phyloP scores from a whole-genome alignment of 2,888 invertebrate species.

The Leptinotarsa haldemani region DNA sequence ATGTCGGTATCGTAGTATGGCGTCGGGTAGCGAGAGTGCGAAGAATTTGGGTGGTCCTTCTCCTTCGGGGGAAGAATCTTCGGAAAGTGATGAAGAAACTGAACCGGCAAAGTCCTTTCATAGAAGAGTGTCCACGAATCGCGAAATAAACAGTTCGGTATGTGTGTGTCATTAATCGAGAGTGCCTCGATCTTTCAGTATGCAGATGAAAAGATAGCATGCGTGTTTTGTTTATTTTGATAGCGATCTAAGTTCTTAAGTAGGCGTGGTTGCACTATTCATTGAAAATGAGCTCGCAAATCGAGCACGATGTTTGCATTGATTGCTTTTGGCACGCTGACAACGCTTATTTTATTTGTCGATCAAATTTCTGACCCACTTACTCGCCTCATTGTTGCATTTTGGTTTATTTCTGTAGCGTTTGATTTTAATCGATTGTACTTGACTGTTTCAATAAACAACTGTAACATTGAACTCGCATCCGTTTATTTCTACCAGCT shows the following conservation, averaged over 20 bases:
- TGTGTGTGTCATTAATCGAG: slow-evolving; percentile 58
- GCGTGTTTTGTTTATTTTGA: slow-evolving; percentile 48
- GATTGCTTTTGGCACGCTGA: slow-evolving; percentile 46
- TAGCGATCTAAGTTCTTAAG: slow-evolving; percentile 35
- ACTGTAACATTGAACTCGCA: slow-evolving; percentile 32
- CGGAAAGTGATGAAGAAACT: slow-evolving; percentile 86
- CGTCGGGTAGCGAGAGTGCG: slow-evolving; percentile 61
- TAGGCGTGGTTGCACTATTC: slow-evolving; percentile 48
- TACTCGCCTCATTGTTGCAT: slow-evolving; percentile 37
- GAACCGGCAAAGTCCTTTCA: slow-evolving; percentile 82
- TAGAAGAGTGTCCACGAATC: slow-evolving; percentile 84
- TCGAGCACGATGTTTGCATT: slow-evolving; percentile 39
- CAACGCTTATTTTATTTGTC: slow-evolving; percentile 34
- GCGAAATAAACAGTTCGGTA: slow-evolving; percentile 84
- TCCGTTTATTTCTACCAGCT: slow-evolving; percentile 36
- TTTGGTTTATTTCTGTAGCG: slow-evolving; percentile 41
- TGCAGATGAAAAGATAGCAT: slow-evolving; percentile 52
- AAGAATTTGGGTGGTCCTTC: slow-evolving; percentile 61
- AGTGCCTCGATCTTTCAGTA: slow-evolving; percentile 32
- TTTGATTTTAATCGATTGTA: slow-evolving; percentile 36
- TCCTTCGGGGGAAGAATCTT: slow-evolving; percentile 70
- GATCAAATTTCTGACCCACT: slow-evolving; percentile 17
- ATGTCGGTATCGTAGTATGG: slow-evolving; percentile 61
- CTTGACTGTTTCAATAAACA: slow-evolving; percentile 39
- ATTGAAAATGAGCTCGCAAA: slow-evolving; percentile 20